Percentiles rank a stretch among this genome's conserved stretches.
phyloP scores from a whole-genome alignment of 2,888 invertebrate genomes.

The Phortica okadai region DNA sequence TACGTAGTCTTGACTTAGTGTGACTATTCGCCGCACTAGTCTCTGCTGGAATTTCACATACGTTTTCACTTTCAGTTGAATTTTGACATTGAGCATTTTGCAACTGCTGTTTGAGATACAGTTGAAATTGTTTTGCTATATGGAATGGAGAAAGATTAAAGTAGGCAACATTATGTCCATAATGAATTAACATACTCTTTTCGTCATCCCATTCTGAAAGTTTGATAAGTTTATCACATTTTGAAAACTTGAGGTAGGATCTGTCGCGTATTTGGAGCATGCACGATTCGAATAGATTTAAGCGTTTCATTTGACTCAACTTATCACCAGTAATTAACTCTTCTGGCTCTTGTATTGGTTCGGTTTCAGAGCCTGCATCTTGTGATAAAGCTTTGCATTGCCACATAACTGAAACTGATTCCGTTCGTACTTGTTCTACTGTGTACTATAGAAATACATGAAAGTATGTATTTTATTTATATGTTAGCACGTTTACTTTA shows the following conservation, averaged over 20 bases:
- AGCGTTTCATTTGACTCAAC: slow-evolving; percentile 86
- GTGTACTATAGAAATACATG: slow-evolving; percentile 79
- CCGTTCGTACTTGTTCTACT: slow-evolving; percentile 89
- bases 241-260: slow-evolving; percentile 87
- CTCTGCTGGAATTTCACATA: background rate
- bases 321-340: slow-evolving; percentile 85
- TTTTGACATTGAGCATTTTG: background rate
- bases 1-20: background rate
- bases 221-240: slow-evolving; percentile 85
- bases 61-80: background rate
- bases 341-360: slow-evolving; percentile 82
- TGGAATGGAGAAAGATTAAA: background rate
- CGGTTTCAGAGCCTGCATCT: slow-evolving; percentile 76
- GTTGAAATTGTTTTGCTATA: background rate
- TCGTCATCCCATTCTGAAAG: slow-evolving; percentile 87
- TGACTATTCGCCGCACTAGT: background rate
- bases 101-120: background rate
- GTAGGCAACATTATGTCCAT: background rate
- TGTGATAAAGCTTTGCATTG: slow-evolving; percentile 85
- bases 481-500: background rate
- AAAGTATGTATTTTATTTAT: background rate
- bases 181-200: slow-evolving; percentile 77
- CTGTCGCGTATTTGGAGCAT: slow-evolving; percentile 93
- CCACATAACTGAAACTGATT: slow-evolving; percentile 91
- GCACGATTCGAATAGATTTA: slow-evolving; percentile 92